phyloP scores from a whole-genome alignment of 2,888 invertebrate species.

The Argynnis bischoffii region DNA sequence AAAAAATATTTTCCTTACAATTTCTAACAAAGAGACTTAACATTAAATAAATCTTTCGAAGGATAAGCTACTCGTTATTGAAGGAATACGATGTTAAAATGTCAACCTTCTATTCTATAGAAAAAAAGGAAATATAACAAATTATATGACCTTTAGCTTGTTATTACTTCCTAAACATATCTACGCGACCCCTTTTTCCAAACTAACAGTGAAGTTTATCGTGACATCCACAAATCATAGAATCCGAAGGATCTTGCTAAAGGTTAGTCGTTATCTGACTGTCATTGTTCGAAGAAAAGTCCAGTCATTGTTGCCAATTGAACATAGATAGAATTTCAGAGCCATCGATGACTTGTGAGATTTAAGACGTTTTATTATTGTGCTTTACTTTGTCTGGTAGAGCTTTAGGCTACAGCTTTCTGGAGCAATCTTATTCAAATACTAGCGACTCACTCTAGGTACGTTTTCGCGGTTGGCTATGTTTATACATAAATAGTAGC shows the following conservation, averaged over 20 bases:
- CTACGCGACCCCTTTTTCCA: conserved; percentile 19
- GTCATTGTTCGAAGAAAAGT: conserved; percentile 23
- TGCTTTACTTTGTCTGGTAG: too few species aligned
- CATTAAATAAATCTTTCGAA: too few species aligned
- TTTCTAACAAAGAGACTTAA: too few species aligned
- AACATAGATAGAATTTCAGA: conserved; percentile 14
- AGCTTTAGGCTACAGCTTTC: too few species aligned
- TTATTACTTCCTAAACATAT: conserved; percentile 18
- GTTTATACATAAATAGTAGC: too few species aligned
- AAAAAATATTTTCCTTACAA: too few species aligned
- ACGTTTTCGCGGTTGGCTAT: too few species aligned
- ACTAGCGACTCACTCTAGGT: too few species aligned
- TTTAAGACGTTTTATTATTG: background rate
- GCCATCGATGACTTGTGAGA: conserved; percentile 4
- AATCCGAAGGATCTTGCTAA: conserved; percentile 18
- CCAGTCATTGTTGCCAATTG: conserved; percentile 25
- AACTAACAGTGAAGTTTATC: conserved; percentile 22
- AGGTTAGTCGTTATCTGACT: conserved; percentile 22
- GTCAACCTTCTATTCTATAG: too few species aligned
- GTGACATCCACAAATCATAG: conserved; percentile 23
- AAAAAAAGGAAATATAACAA: background rate
- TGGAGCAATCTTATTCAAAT: too few species aligned
- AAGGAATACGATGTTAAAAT: too few species aligned
- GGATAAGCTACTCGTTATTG: too few species aligned
- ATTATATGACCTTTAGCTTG: background rate